Conservation (phyloP, 2,113 vertebrate species). For the Salminus brasiliensis region DNA sequence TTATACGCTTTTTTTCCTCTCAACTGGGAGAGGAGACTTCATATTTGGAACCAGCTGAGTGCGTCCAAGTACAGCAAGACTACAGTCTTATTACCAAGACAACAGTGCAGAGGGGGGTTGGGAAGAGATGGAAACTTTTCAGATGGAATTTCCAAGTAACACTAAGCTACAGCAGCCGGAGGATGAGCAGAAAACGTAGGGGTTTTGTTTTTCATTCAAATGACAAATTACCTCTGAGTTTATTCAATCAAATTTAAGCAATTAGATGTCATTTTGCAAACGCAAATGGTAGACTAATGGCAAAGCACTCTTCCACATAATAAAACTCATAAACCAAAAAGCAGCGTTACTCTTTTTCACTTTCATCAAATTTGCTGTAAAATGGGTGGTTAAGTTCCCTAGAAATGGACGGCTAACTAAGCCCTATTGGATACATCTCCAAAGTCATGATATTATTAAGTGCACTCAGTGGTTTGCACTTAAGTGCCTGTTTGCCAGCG, state of each 20-base stretch:
- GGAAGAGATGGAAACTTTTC: not conserved
- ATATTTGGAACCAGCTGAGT: constrained; percentile 58
- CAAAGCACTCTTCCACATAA: not conserved
- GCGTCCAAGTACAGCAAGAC: constrained; percentile 48
- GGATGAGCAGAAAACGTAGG: not conserved
- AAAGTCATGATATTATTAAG: not conserved
- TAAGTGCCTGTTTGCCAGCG: not conserved
- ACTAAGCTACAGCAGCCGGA: not conserved
- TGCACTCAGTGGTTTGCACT: not conserved
- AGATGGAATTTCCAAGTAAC: not conserved
- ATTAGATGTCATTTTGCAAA: not conserved
- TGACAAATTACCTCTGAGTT: not conserved
- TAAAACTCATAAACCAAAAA: not conserved
- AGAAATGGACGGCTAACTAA: not conserved
- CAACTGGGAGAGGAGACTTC: constrained; percentile 51
- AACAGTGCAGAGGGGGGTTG: not conserved
- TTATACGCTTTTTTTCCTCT: constrained; percentile 34
- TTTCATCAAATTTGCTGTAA: not conserved
- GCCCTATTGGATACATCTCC: not conserved
- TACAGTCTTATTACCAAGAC: constrained; percentile 45
- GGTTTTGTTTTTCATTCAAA: not conserved
- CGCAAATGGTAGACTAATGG: not conserved
- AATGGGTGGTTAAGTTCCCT: not conserved
- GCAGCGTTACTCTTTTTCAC: not conserved
- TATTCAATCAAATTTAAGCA: not conserved